Conservation (phyloP, 1,140 invertebrate species). For the Vanessa atalanta region DNA sequence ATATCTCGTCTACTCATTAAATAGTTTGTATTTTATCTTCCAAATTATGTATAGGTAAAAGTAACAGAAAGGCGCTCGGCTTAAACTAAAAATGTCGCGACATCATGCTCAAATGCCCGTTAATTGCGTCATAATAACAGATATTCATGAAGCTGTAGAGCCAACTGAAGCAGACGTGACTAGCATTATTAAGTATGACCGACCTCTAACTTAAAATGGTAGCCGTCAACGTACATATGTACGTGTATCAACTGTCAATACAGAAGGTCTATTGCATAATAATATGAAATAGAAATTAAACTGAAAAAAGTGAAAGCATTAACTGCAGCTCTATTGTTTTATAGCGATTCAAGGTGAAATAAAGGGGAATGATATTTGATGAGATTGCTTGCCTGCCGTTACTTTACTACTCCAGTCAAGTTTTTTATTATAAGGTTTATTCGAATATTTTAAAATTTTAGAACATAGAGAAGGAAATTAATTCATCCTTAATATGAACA, state of each 20-base stretch:
- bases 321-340: neutral
- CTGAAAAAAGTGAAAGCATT: neutral
- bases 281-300: neutral
- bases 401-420: neutral
- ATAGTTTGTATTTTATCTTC: no score
- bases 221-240: constrained; percentile 33
- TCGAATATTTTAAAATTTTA: no score
- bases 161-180: constrained; percentile 37
- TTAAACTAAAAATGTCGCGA: constrained; percentile 19
- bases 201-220: constrained; percentile 31
- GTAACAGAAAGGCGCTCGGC: neutral
- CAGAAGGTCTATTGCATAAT: neutral
- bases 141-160: constrained; percentile 41
- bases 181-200: constrained; percentile 32
- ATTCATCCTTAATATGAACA: no score
- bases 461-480: no score
- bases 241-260: constrained; percentile 42
- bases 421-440: no score
- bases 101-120: constrained; percentile 29
- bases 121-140: constrained; percentile 40
- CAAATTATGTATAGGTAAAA: neutral
- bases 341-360: neutral
- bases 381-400: neutral
- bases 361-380: neutral
- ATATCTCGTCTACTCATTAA: no score